Base-by-base conservation (phyloP, 53 echinoderm and acorn worm genomes). In the Holothuria leucospilota region DNA sequence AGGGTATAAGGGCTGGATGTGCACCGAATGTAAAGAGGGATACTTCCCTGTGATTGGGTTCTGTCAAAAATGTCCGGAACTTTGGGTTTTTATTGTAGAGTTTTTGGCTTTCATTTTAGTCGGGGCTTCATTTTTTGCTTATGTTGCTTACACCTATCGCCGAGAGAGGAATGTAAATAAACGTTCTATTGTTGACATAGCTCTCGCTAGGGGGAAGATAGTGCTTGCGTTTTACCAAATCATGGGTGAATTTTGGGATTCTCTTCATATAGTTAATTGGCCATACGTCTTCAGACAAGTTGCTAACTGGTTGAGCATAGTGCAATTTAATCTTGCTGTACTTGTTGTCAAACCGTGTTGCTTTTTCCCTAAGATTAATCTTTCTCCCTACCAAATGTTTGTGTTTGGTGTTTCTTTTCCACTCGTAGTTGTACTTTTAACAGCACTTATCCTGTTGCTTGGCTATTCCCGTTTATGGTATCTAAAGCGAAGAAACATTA, bases 1-100 rank as follows among this genome's bases (percentile, higher is more conserved):
- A 13, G 87, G 87, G 20, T 86, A 77, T n/a, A 86, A 63, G 41
- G 87, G 87, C n/a, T 86, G 87, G 87, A 75, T 78, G 77, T 86
- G 87, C 16, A 62, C 87, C 40, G 41, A 16, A n/a, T 86, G 87
- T 52, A 27, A 87, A 6, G 13, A 63, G 7, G 60, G 39, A 21
- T 63, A 60, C 39, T 82, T 64, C 51, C 82, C 63, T 11, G 63
- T 82, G 6, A n/a, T 82, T 65, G 66, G 66, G 20, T 82, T 39
- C n/a, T 82, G 82, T 51, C 63, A 38, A 40, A 41, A 39, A 29
- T 82, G 82, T 30, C 82, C 82, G 24, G 16, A 2, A 4, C 20
- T 65, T 12, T 34, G 20, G 65, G 13, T 13, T 20, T 82, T 82
- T 39, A 23, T 82, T 1, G 29, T 63, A 16, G 82, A 82, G 62